Conservation (phyloP, 2,113 vertebrate species). For the Poecilia latipinna region DNA sequence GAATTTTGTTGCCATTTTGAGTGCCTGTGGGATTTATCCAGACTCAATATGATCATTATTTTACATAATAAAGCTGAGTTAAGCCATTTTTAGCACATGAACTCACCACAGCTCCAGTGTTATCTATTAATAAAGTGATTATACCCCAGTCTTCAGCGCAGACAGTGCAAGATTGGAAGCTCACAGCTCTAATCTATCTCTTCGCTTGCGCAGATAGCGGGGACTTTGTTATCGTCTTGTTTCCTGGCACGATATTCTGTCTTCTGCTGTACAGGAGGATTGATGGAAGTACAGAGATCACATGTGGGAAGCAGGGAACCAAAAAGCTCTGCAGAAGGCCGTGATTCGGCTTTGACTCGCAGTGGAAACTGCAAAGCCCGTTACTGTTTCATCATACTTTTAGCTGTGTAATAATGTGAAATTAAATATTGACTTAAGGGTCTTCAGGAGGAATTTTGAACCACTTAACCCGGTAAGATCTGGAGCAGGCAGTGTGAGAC, state of each 20-base stretch:
- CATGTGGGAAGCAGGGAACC: background rate
- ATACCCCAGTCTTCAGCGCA: background rate
- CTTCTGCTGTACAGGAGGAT: background rate
- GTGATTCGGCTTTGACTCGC: background rate
- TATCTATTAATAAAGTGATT: background rate
- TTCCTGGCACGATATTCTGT: background rate
- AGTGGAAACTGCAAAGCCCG: background rate
- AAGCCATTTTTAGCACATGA: conserved; percentile 1
- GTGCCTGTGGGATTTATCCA: background rate
- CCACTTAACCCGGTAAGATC: background rate
- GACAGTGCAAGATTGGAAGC: background rate
- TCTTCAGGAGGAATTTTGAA: background rate
- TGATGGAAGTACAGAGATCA: conserved; percentile 6
- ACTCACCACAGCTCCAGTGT: conserved; percentile 6
- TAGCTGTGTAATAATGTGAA: background rate
- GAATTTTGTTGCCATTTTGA: background rate
- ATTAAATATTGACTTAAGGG: background rate
- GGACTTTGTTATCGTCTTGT: background rate
- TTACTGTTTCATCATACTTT: background rate
- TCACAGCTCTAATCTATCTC: background rate
- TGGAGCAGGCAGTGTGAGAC: background rate
- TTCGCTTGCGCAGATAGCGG: background rate
- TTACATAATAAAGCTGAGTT: background rate
- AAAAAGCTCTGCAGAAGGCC: conserved; percentile 2
- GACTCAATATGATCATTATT: background rate